Evolutionary conservation across 2,888 invertebrate genomes (phyloP).

Genomic region (Netelia melanura): DNA sequence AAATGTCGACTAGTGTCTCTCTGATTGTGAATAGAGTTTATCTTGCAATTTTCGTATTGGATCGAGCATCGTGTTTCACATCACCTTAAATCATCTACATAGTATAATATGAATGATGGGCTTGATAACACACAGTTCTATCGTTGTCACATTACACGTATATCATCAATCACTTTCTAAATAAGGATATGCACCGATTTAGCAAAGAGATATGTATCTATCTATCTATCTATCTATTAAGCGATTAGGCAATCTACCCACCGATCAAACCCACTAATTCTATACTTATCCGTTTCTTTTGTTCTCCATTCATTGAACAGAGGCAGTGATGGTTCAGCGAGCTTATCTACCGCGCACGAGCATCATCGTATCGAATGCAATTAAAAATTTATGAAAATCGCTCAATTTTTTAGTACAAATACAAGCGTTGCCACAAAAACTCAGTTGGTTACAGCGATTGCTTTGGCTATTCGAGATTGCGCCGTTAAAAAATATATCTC

Average conservation of each 20-base stretch:
- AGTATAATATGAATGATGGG: not conserved
- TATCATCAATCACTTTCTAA: conserved; percentile 66
- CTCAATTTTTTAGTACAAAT: not conserved
- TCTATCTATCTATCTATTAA: conserved; percentile 72
- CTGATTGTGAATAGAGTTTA: too few species aligned
- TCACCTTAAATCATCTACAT: not conserved
- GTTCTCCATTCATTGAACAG: conserved; percentile 41
- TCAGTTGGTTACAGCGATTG: conserved; percentile 18
- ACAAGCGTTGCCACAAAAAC: conserved; percentile 12
- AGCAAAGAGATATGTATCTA: conserved; percentile 72
- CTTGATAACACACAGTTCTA: conserved; percentile 49
- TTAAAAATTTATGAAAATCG: not conserved
- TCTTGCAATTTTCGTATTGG: too few species aligned
- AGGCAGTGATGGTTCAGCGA: conserved; percentile 65
- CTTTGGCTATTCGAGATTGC: conserved; percentile 1
- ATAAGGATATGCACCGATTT: conserved; percentile 71
- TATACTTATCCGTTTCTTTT: conserved; percentile 24
- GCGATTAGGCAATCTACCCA: conserved; percentile 67
- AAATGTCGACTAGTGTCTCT: too few species aligned
- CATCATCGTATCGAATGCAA: not conserved
- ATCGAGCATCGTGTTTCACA: too few species aligned
- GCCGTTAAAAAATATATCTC: too few species aligned
- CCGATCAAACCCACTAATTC: conserved; percentile 37
- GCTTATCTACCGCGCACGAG: conserved; percentile 12
- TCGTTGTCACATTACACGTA: conserved; percentile 57